These are phyloP conservation scores for Rhinichthys klamathensis DNA, from an alignment of 2,113 vertebrate species.

Conservation along the genomic window DNA sequence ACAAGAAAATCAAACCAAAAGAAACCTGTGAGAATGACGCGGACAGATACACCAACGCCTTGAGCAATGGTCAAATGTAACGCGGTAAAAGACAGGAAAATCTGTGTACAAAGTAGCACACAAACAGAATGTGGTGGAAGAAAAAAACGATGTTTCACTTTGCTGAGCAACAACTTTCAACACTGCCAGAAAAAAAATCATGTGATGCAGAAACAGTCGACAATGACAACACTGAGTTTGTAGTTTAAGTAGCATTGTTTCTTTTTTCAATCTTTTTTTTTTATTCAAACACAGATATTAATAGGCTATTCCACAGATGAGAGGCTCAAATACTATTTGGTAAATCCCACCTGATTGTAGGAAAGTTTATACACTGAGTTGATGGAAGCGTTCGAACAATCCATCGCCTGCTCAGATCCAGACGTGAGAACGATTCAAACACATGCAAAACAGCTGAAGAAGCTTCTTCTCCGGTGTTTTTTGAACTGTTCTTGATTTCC, in stretches of 20 bases:
- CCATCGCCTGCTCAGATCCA: not conserved
- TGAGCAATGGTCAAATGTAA: conserved; percentile 49
- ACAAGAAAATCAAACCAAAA: conserved; percentile 64
- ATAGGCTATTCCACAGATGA: conserved; percentile 61
- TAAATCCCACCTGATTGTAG: conserved; percentile 39
- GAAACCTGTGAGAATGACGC: not conserved
- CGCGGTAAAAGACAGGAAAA: conserved; percentile 56
- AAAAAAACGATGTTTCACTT: not conserved
- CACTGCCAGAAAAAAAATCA: not conserved
- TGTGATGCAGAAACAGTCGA: conserved; percentile 56
- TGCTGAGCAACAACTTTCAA: conserved; percentile 35
- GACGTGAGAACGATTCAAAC: not conserved
- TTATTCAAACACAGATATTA: conserved; percentile 60
- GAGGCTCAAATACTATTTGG: conserved; percentile 56
- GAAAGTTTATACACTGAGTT: conserved; percentile 38
- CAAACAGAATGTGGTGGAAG: conserved; percentile 52
- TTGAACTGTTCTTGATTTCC: not conserved
- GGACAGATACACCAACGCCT: conserved; percentile 66
- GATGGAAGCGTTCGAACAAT: not conserved
- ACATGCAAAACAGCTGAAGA: not conserved
- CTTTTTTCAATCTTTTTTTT: not conserved
- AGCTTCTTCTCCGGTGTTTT: not conserved
- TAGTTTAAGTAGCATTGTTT: conserved; percentile 39
- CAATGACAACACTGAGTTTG: conserved; percentile 60
- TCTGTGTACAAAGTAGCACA: conserved; percentile 62